Conservation (phyloP, 2,113 vertebrate species). For the Syngnathus scovelli region DNA sequence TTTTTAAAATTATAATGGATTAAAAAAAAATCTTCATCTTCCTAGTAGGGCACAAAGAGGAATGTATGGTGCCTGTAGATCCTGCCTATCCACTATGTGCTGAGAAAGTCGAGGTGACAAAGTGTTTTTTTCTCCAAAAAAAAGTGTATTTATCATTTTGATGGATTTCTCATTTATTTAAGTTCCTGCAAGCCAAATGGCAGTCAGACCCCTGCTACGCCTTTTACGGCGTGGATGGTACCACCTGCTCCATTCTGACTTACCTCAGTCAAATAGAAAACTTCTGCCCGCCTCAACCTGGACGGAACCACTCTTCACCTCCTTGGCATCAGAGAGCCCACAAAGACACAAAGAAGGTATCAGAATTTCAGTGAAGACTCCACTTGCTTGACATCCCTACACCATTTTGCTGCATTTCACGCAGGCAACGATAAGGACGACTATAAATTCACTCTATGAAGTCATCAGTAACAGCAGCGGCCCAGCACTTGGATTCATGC, state of each 20-base stretch:
- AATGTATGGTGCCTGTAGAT: constrained; percentile 59
- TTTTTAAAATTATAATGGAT: background rate
- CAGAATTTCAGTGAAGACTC: background rate
- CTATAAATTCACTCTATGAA: constrained; percentile 44
- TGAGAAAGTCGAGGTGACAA: constrained; percentile 67
- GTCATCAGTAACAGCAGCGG: constrained; percentile 45
- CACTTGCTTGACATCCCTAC: background rate
- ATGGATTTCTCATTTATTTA: constrained; percentile 11
- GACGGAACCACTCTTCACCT: constrained; percentile 35
- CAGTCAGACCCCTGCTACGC: constrained; percentile 66
- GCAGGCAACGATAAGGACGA: constrained; percentile 51
- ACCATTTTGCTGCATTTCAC: background rate
- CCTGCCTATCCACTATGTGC: constrained; percentile 59
- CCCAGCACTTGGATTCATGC: constrained; percentile 57
- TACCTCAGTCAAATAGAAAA: constrained; percentile 68
- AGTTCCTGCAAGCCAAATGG: constrained; percentile 64
- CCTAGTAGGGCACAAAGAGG: constrained; percentile 29
- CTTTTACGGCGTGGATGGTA: constrained; percentile 69
- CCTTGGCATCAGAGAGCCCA: constrained; percentile 46
- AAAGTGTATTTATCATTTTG: too few species aligned
- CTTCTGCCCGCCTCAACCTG: constrained; percentile 56
- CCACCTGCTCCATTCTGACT: constrained; percentile 62
- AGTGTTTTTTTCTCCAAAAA: background rate
- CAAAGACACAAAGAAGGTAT: constrained; percentile 43
- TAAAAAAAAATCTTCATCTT: background rate